Evolutionary conservation across 2,113 vertebrate species (phyloP).

Genomic region (Meriones unguiculatus): DNA sequence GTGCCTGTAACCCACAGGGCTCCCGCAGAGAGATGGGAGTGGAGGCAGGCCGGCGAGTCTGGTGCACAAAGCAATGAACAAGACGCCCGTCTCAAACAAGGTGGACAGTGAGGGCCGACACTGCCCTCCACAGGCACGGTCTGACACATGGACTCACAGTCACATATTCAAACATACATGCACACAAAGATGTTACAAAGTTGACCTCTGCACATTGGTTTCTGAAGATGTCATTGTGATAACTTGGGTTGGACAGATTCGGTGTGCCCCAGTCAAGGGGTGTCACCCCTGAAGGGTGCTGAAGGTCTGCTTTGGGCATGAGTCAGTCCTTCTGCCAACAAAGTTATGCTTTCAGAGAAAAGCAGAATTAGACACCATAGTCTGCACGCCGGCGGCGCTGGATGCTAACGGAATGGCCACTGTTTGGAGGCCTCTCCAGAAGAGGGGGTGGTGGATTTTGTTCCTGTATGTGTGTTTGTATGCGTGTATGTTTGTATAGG

Average conservation of each 20-base stretch:
- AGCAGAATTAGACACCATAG: conserved; percentile 26
- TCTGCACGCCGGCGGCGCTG: background rate
- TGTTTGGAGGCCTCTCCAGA: background rate
- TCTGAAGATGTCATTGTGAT: background rate
- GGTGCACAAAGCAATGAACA: background rate
- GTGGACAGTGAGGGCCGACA: background rate
- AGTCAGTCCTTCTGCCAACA: background rate
- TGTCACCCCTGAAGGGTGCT: background rate
- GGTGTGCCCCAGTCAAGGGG: background rate
- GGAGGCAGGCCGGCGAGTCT: background rate
- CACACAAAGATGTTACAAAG: background rate
- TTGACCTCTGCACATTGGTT: background rate
- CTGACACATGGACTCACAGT: too few species aligned
- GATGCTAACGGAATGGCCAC: background rate
- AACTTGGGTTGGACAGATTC: background rate
- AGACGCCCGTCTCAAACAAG: background rate
- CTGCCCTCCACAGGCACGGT: background rate
- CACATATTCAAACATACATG: background rate
- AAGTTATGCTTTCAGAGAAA: background rate
- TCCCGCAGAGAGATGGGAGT: background rate
- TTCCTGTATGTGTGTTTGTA: background rate
- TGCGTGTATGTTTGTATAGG: background rate
- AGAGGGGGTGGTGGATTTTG: background rate
- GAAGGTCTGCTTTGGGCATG: background rate
- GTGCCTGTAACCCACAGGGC: background rate